Conservation (phyloP, 2,113 vertebrate genomes). For the Stigmatopora nigra region DNA sequence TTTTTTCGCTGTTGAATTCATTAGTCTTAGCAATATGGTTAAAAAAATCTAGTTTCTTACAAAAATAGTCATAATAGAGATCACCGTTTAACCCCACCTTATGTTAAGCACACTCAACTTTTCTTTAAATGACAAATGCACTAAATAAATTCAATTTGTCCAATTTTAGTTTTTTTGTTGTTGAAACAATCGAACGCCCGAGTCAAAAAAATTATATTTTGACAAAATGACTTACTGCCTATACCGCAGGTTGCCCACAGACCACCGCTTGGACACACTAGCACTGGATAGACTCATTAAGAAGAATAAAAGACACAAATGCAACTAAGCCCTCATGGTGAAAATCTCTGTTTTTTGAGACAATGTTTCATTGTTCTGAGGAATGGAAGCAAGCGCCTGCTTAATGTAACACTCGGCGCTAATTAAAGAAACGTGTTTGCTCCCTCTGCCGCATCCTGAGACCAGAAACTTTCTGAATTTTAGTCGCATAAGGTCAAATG, state of each 20-base stretch:
- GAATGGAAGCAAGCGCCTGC: slow-evolving; percentile 57
- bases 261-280: background rate
- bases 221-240: too few species aligned
- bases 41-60: too few species aligned
- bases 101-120: too few species aligned
- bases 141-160: too few species aligned
- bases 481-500: slow-evolving; percentile 38
- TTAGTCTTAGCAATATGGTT: background rate
- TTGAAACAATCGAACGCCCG: too few species aligned
- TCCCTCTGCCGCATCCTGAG: slow-evolving; percentile 28
- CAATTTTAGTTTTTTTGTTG: too few species aligned
- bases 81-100: too few species aligned
- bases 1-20: slow-evolving; percentile 18
- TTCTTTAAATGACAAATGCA: too few species aligned
- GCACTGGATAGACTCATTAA: slow-evolving; percentile 29
- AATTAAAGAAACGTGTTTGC: slow-evolving; percentile 58
- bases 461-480: slow-evolving; percentile 38
- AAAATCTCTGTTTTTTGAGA: slow-evolving; percentile 36
- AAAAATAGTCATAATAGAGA: too few species aligned
- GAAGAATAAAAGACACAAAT: slow-evolving; percentile 42
- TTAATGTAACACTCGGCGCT: slow-evolving; percentile 49
- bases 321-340: slow-evolving; percentile 17
- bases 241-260: too few species aligned
- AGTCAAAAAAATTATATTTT: too few species aligned
- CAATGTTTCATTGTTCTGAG: slow-evolving; percentile 53